These are phyloP conservation scores for Cosmopolites sordidus DNA, from an alignment of 2,888 invertebrate genomes.

Conservation along the genomic window DNA sequence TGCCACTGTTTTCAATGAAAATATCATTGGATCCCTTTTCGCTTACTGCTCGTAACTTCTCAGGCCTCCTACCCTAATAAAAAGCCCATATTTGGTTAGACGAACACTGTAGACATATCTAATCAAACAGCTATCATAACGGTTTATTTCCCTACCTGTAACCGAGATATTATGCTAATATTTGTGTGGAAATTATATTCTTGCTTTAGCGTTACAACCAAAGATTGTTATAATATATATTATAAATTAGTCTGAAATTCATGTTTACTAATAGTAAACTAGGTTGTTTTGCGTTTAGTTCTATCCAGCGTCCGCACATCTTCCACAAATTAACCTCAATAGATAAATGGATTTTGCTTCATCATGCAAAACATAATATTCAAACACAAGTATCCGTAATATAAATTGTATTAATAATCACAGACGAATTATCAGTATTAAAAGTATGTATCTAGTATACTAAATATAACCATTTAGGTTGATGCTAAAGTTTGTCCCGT, in stretches of 20 bases:
- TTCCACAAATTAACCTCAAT: too few relatives aligned
- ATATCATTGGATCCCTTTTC: background rate
- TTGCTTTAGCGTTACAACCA: slow-evolving; percentile 4
- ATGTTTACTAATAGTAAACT: background rate
- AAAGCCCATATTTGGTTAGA: background rate
- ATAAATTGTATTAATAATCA: too few relatives aligned
- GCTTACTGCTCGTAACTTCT: background rate
- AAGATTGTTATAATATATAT: background rate
- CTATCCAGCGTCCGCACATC: too few relatives aligned
- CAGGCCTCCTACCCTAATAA: background rate
- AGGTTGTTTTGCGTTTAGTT: too few relatives aligned
- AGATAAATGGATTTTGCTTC: too few relatives aligned
- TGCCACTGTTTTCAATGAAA: background rate
- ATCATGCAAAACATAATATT: too few relatives aligned
- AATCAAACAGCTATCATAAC: slow-evolving; percentile 8
- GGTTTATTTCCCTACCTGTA: slow-evolving; percentile 4
- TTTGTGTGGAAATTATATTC: background rate
- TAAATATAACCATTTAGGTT: too few relatives aligned
- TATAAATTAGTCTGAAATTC: background rate
- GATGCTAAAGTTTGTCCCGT: too few relatives aligned
- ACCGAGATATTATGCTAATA: slow-evolving; percentile 5
- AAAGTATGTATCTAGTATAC: too few relatives aligned
- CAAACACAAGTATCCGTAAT: too few relatives aligned
- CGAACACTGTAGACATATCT: background rate
- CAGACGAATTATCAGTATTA: too few relatives aligned